Evolutionary conservation across 2,888 invertebrate genomes (phyloP), one percentile per base, ranked within the genome.

Genomic region (Drosophila tanythrix): DNA sequence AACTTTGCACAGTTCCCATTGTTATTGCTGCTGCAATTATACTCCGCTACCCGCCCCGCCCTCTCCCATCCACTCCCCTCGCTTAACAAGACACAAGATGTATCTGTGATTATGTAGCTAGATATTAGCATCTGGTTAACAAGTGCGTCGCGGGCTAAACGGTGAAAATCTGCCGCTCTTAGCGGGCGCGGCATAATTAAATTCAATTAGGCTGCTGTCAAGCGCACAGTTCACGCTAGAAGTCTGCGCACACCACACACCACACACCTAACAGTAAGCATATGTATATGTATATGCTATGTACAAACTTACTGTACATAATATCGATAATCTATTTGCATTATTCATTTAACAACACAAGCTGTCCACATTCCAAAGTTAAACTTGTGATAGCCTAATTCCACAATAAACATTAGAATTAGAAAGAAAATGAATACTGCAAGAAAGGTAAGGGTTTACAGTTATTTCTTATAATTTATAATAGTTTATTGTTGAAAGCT

Each of bases 121-220:
- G 66, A 70, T 73, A 89, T 85, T 85, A 85, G 81, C 84, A 89
- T 88, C 88, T 85, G 85, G 79, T 85, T 85, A 85, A 84, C 84
- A 85, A 89, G 85, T 85, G 85, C 90, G 83, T 75, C 60, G 82
- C 88, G 75, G 75, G 72, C 70, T 85, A 85, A 85, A 88, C 86
- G 90, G 88, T 89, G 85, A 85, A 85, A 85, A 89, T 84, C 75
- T 79, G 61, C 78, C 62, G 74, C 76, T 87, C 70, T 81, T 81
- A 73, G 88, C 78, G 58, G 73, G 81, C 70, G 72, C 72, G 88
- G 90, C 90, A 88, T 85, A 85, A 89, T 85, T 89, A 73, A 89
- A 85, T 79, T 88, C 77, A 89, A 85, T 85, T 85, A 84, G 63
- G 52, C 46, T 84, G 68, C 65, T 80, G 70, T 68, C 51, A 31